Percentiles rank a stretch among this genome's conserved stretches.
Evolutionary conservation across 2,797 vertebrate species (phyloP).

Genomic region (Megalops cyprinoides): DNA sequence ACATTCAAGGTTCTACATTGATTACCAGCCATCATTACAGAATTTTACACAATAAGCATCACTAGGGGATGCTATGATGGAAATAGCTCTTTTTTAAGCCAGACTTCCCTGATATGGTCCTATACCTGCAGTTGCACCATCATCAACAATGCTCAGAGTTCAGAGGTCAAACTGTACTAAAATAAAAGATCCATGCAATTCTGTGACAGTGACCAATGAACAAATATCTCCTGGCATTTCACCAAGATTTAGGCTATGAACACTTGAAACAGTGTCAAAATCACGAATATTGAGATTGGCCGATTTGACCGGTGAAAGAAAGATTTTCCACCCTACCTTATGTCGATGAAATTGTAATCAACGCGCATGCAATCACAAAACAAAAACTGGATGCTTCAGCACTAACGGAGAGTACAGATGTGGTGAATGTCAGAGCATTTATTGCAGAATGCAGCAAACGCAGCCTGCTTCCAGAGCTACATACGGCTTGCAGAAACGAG

Average conservation of each 20-base stretch:
- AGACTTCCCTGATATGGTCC: neutral
- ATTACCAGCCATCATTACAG: conserved; percentile 1
- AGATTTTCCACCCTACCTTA: neutral
- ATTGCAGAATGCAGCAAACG: neutral
- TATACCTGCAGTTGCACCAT: neutral
- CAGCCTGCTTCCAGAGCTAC: no score
- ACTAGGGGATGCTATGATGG: neutral
- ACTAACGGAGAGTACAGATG: neutral
- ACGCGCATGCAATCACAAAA: neutral
- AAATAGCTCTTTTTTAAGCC: neutral
- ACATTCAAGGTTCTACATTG: neutral
- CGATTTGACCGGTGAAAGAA: neutral
- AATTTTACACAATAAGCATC: neutral
- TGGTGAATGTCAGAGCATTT: neutral
- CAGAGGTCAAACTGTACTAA: neutral
- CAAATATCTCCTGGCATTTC: neutral
- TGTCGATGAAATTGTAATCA: neutral
- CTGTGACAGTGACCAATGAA: neutral
- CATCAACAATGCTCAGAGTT: neutral
- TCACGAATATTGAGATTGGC: neutral
- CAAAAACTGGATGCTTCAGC: neutral
- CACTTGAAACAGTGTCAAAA: neutral
- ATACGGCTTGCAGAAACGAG: neutral
- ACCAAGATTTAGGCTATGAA: neutral
- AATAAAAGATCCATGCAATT: neutral